A percentile compares a stretch with the other conserved stretches of the same genome.
Evolutionary conservation across 2,888 invertebrate genomes (phyloP).

Genomic region (Ditylenchus weischeri): DNA sequence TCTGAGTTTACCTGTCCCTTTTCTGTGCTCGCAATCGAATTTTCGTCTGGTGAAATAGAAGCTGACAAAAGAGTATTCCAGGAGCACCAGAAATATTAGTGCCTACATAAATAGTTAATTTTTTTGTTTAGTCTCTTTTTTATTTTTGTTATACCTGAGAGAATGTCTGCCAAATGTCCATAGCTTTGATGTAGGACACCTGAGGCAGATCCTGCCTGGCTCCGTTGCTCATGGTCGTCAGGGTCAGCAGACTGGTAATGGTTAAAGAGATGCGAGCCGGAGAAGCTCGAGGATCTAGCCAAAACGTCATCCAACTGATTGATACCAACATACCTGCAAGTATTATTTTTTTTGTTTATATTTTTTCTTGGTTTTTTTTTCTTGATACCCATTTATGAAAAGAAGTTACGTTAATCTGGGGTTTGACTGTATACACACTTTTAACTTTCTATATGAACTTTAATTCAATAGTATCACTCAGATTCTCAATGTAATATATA

Average conservation of each 20-base stretch:
- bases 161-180: slow-evolving; percentile 57
- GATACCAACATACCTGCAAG: slow-evolving; percentile 48
- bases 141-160: slow-evolving; percentile 48
- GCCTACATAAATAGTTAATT: slow-evolving; percentile 21
- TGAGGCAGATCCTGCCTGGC: slow-evolving; percentile 58
- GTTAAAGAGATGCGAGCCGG: slow-evolving; percentile 57
- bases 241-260: slow-evolving; percentile 57
- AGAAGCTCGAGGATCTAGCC: slow-evolving; percentile 57
- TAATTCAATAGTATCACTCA: too few species aligned
- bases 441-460: too few species aligned
- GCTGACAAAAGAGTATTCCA: slow-evolving; percentile 58
- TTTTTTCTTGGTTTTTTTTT: not conserved
- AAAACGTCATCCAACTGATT: slow-evolving; percentile 57
- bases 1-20: slow-evolving; percentile 8
- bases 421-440: too few species aligned
- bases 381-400: too few species aligned
- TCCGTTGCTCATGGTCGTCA: slow-evolving; percentile 58
- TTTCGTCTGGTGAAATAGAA: slow-evolving; percentile 54
- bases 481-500: too few species aligned
- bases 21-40: slow-evolving; percentile 43
- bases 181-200: slow-evolving; percentile 39
- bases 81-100: slow-evolving; percentile 55
- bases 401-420: too few species aligned
- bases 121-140: not conserved
- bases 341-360: not conserved